These are phyloP conservation scores for Reticulitermes lucifugus DNA, from an alignment of 2,888 invertebrate species.

Conservation along the genomic window DNA sequence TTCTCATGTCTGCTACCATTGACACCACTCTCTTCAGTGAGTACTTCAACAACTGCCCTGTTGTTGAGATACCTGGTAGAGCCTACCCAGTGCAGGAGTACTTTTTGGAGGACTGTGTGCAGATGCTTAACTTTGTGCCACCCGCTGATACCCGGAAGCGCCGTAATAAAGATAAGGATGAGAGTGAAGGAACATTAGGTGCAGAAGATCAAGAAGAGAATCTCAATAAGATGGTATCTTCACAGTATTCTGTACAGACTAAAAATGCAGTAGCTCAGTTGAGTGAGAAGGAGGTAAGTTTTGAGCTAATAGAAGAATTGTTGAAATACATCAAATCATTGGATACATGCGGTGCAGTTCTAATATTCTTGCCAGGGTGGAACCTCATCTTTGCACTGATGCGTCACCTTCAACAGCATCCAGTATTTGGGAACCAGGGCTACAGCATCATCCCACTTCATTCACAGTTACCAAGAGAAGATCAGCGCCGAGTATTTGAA, in stretches of 20 bases:
- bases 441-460: slow-evolving; percentile 94
- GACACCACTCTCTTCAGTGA: slow-evolving; percentile 92
- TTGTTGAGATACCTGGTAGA: slow-evolving; percentile 91
- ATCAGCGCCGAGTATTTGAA: slow-evolving; percentile 93
- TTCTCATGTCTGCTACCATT: slow-evolving; percentile 98
- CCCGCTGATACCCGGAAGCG: slow-evolving; percentile 79
- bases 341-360: slow-evolving; percentile 83
- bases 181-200: slow-evolving; percentile 70
- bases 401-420: slow-evolving; percentile 83
- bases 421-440: slow-evolving; percentile 73
- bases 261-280: slow-evolving; percentile 78
- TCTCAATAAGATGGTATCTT: slow-evolving; percentile 73
- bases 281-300: slow-evolving; percentile 92
- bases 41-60: slow-evolving; percentile 92
- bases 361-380: slow-evolving; percentile 97
- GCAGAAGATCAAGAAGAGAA: slow-evolving; percentile 77
- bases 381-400: slow-evolving; percentile 94
- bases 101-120: slow-evolving; percentile 93
- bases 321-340: slow-evolving; percentile 69
- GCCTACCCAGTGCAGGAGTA: slow-evolving; percentile 87
- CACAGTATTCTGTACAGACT: slow-evolving; percentile 67
- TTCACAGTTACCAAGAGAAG: slow-evolving; percentile 95
- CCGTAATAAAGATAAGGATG: slow-evolving; percentile 67
- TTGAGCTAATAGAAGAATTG: slow-evolving; percentile 90
- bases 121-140: slow-evolving; percentile 86